Percentiles rank a stretch among this genome's conserved stretches.
Conservation (phyloP, 1,140 invertebrate species). For the Coelopa frigida region DNA sequence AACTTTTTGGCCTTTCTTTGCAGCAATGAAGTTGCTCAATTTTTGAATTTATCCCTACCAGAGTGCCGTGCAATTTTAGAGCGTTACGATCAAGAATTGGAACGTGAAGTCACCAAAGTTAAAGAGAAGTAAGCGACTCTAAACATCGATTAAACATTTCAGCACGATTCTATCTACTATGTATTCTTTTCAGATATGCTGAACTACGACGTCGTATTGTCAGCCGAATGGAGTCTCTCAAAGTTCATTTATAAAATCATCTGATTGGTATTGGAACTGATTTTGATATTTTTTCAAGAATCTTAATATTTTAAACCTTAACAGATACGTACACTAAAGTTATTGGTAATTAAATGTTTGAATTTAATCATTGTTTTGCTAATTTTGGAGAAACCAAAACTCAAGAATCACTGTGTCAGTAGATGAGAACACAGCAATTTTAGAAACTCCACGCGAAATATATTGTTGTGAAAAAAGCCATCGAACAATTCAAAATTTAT, state of each 20-base stretch:
- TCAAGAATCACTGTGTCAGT: too few relatives aligned
- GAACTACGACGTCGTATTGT: constrained; percentile 61
- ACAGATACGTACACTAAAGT: too few relatives aligned
- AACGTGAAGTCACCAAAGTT: constrained; percentile 60
- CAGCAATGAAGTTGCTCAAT: constrained; percentile 69
- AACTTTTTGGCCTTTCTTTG: not conserved
- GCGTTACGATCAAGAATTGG: constrained; percentile 71
- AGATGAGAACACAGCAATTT: too few relatives aligned
- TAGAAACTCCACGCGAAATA: too few relatives aligned
- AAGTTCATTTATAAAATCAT: constrained; percentile 50
- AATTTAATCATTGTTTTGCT: too few relatives aligned
- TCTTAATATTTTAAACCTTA: too few relatives aligned
- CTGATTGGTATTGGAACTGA: too few relatives aligned
- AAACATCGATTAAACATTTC: not conserved
- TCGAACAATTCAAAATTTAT: too few relatives aligned
- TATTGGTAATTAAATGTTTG: too few relatives aligned
- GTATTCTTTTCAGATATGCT: constrained; percentile 50
- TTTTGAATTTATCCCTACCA: constrained; percentile 69
- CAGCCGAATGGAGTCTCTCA: constrained; percentile 63
- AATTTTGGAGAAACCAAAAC: too few relatives aligned
- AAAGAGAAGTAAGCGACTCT: constrained; percentile 61
- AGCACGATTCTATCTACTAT: not conserved
- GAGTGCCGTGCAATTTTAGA: constrained; percentile 73
- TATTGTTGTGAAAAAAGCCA: too few relatives aligned
- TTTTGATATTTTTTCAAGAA: too few relatives aligned